Evolutionary conservation across 1,140 invertebrate genomes (phyloP), one percentile per base, ranked within the genome.

Genomic region (Diorhabda elongata): DNA sequence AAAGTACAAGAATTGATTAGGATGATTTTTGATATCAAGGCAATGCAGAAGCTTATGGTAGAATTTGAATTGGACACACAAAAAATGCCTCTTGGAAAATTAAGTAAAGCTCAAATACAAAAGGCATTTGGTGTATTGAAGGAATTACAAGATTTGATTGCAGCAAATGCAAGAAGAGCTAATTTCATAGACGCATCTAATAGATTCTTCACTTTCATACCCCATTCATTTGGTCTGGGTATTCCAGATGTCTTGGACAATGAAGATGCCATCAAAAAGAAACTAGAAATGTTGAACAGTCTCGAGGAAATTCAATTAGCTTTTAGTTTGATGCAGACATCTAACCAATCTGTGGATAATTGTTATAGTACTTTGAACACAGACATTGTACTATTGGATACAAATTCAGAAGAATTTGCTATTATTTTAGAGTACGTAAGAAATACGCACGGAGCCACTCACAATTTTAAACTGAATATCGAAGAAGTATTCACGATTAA

Each of bases 31-130:
- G 93, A 99, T 83, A 87, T 98, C 2, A 87, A 95, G 61, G 84
- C 83, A 5, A 98, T 99, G 96, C 96, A 97, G 75, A 89, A 91
- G 81, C 90, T 93, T 3, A 90, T 99, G 88, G 77, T 94, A 73
- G 96, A 98, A 80, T 98, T 97, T 87, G 95, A 98, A 82, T 87
- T 98, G 74, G 97, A 99, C 83, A 87, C 94, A 72, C 94, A 97
- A 62, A 98, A 98, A 83, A 97, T 99, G 96, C 97, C 97, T 0
- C 82, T 99, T 2, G 79, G 97, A 59, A 99, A 99, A 84, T 80
- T 99, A 1, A 98, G 96, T 7, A 90, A 92, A 76, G 91, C 90
- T 69, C 96, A 99, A 84, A 91, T 99, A 52, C 87, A 93, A 76
- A 84, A 88, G 61, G 97, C 96, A 0, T 99, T 93, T 78, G 82